Evolutionary conservation across 1,140 invertebrate genomes (phyloP).

Genomic region (Adelges cooleyi): DNA sequence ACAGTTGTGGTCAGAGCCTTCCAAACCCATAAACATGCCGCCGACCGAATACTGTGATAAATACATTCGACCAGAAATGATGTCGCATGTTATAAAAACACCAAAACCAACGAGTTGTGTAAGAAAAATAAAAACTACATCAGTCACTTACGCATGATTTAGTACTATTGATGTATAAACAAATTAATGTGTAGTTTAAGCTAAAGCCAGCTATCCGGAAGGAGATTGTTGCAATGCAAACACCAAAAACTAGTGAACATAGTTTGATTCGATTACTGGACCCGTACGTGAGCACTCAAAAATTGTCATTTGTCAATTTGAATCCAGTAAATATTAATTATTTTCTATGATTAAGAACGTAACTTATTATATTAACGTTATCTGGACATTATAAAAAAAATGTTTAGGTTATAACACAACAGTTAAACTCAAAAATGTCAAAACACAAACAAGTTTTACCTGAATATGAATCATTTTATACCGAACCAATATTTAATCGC

Average conservation of each 20-base stretch:
- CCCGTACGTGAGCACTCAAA: constrained; percentile 4
- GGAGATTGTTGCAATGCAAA: not conserved
- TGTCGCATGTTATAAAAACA: not conserved
- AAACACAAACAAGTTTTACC: not conserved
- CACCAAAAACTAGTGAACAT: not conserved
- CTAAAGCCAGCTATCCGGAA: not conserved
- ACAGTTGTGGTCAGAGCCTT: constrained; percentile 1
- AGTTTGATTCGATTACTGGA: not conserved
- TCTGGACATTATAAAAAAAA: not conserved
- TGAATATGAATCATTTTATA: not conserved
- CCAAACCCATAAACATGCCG: not conserved
- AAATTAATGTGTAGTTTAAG: not conserved
- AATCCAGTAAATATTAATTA: constrained; percentile 2
- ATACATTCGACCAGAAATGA: not conserved
- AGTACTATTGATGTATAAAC: no score
- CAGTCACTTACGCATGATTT: not conserved
- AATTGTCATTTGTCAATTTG: not conserved
- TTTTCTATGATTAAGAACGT: not conserved
- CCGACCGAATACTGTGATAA: not conserved
- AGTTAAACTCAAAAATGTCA: not conserved
- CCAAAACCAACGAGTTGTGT: not conserved
- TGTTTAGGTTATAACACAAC: not conserved
- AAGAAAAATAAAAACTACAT: not conserved
- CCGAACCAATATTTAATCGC: constrained; percentile 8
- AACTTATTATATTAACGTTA: not conserved